These are phyloP conservation scores for Macheiramphus alcinus DNA, from an alignment of 2,113 vertebrate genomes.

Conservation along the genomic window DNA sequence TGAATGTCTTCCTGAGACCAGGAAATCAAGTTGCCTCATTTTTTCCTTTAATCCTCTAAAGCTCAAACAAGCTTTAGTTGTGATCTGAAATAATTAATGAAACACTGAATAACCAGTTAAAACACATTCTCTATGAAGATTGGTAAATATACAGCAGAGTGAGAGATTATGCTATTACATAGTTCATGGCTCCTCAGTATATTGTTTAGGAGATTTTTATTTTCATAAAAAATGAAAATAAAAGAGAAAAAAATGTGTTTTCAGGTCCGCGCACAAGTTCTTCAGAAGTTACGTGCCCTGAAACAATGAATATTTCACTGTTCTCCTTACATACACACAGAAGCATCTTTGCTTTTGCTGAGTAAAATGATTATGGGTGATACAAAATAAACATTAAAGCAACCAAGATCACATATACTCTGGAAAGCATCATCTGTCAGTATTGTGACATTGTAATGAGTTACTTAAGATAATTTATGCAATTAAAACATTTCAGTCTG, in stretches of 20 bases:
- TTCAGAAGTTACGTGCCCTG: background rate
- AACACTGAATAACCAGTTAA: background rate
- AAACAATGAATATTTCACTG: background rate
- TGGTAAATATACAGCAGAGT: background rate
- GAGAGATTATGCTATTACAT: background rate
- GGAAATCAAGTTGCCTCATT: background rate
- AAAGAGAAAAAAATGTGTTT: background rate
- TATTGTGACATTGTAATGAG: conserved; percentile 16
- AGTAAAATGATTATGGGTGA: background rate
- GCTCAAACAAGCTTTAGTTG: background rate
- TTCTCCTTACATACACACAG: background rate
- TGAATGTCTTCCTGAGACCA: background rate
- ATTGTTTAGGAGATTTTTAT: background rate
- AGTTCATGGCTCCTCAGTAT: background rate
- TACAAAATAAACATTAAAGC: background rate
- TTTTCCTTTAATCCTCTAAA: background rate
- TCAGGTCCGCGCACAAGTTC: background rate
- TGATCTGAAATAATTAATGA: background rate
- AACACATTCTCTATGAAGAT: background rate
- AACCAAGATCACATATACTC: background rate
- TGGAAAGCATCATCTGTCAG: background rate
- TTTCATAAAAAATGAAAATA: background rate
- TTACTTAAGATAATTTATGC: conserved; percentile 1
- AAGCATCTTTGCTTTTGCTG: background rate
- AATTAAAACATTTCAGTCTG: conserved; percentile 17